A percentile compares a stretch with the other conserved stretches of the same genome.
Evolutionary conservation across 2,888 invertebrate species (phyloP).

Genomic region (Melanophora roralis): DNA sequence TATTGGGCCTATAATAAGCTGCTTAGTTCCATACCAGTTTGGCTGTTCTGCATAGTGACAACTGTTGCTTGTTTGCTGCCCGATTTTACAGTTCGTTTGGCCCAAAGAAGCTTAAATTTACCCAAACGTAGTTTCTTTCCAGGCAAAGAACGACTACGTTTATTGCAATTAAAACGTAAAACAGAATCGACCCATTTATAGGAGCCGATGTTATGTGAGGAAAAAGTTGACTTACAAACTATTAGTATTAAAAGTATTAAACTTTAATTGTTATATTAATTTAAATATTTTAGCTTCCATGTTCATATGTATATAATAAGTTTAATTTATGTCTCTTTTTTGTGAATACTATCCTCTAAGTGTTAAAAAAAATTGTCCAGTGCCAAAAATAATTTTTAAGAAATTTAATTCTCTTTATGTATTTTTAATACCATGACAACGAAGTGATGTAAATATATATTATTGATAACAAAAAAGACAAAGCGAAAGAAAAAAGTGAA

Average conservation of each 20-base stretch:
- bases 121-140: conserved; percentile 72
- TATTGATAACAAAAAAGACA: too few species aligned
- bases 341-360: not conserved
- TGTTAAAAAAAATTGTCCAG: conserved; percentile 40
- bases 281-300: conserved; percentile 7
- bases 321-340: not conserved
- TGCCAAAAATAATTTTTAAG: conserved; percentile 54
- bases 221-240: not conserved
- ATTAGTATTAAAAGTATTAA: conserved; percentile 35
- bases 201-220: not conserved
- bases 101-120: conserved; percentile 69
- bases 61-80: conserved; percentile 80
- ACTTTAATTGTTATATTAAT: conserved; percentile 44
- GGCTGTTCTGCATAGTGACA: conserved; percentile 79
- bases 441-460: conserved; percentile 43
- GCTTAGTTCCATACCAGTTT: conserved; percentile 80
- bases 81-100: conserved; percentile 77
- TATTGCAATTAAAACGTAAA: conserved; percentile 66
- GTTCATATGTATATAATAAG: not conserved
- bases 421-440: conserved; percentile 58
- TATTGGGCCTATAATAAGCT: conserved; percentile 81
- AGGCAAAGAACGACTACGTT: conserved; percentile 67
- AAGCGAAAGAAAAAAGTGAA: too few species aligned
- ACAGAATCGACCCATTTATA: conserved; percentile 70
- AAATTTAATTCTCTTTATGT: conserved; percentile 36